phyloP scores from a whole-genome alignment of 2,888 invertebrate genomes.

The Philhelius pedissequus region DNA sequence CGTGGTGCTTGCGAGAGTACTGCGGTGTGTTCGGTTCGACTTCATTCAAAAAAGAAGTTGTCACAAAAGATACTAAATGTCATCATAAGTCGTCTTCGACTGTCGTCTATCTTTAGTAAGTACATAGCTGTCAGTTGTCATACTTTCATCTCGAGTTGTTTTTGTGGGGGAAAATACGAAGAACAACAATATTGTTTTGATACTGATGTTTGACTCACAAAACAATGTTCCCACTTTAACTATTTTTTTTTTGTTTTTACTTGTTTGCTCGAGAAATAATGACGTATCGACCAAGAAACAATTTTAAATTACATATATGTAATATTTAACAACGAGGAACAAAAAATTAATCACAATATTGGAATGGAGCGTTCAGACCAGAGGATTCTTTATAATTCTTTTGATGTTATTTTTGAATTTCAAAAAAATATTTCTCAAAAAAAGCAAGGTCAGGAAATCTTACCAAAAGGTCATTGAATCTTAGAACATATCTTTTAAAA shows the following conservation, averaged over 20 bases:
- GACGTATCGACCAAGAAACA: too few relatives aligned
- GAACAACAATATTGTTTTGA: slow-evolving; percentile 5
- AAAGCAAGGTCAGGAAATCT: too few relatives aligned
- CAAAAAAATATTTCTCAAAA: too few relatives aligned
- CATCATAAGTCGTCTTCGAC: slow-evolving; percentile 39
- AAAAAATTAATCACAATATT: too few relatives aligned
- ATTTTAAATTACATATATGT: too few relatives aligned
- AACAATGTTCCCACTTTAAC: not conserved
- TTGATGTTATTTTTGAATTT: too few relatives aligned
- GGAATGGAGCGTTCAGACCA: too few relatives aligned
- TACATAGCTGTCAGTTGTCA: slow-evolving; percentile 1
- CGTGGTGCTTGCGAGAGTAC: not conserved
- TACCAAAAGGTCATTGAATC: too few relatives aligned
- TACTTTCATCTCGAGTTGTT: not conserved
- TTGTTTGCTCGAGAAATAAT: too few relatives aligned
- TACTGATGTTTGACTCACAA: not conserved
- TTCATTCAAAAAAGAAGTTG: slow-evolving; percentile 39
- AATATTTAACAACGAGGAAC: too few relatives aligned
- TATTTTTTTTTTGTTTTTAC: not conserved
- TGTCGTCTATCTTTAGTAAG: not conserved
- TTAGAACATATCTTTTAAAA: too few relatives aligned
- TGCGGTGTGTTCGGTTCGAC: not conserved
- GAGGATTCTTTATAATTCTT: too few relatives aligned
- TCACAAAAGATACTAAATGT: slow-evolving; percentile 57
- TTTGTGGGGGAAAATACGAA: not conserved